Evolutionary conservation across 2,888 invertebrate genomes (phyloP).

Genomic region (Caenorhabditis afra): DNA sequence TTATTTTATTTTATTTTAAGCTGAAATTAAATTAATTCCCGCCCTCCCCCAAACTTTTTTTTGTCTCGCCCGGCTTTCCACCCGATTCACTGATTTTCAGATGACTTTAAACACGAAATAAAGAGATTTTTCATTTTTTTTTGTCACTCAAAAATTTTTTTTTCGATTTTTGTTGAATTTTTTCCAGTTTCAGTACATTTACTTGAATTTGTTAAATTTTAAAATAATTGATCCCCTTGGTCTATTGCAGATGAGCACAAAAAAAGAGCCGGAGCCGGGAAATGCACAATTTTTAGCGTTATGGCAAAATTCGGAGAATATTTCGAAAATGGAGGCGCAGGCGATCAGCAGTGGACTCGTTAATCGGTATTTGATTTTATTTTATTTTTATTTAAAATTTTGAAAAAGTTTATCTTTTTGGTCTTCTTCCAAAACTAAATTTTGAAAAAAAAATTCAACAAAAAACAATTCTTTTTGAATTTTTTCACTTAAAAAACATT

Average conservation of each 20-base stretch:
- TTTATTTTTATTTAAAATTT: not conserved
- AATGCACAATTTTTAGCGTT: slow-evolving; percentile 42
- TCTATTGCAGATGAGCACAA: slow-evolving; percentile 34
- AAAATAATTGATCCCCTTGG: too few relatives aligned
- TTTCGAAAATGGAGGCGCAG: slow-evolving; percentile 40
- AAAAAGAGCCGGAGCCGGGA: not conserved
- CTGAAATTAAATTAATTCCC: slow-evolving; percentile 6
- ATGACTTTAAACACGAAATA: slow-evolving; percentile 29
- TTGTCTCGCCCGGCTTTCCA: slow-evolving; percentile 30
- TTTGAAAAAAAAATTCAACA: not conserved
- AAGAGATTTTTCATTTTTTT: slow-evolving; percentile 10
- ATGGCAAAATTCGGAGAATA: slow-evolving; percentile 55
- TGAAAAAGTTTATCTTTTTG: too few relatives aligned
- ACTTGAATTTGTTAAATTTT: not conserved
- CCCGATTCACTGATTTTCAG: not conserved
- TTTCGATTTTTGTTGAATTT: not conserved
- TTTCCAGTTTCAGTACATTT: not conserved
- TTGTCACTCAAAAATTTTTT: not conserved
- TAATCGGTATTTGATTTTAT: slow-evolving; percentile 15
- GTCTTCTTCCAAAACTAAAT: not conserved
- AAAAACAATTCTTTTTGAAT: too few relatives aligned
- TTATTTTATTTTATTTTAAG: slow-evolving; percentile 7
- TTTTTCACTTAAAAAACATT: not conserved
- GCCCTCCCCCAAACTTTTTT: not conserved
- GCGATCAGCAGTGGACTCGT: slow-evolving; percentile 23